Base-by-base conservation (phyloP, 2,113 vertebrate genomes). In the Acrocephalus kingi region DNA sequence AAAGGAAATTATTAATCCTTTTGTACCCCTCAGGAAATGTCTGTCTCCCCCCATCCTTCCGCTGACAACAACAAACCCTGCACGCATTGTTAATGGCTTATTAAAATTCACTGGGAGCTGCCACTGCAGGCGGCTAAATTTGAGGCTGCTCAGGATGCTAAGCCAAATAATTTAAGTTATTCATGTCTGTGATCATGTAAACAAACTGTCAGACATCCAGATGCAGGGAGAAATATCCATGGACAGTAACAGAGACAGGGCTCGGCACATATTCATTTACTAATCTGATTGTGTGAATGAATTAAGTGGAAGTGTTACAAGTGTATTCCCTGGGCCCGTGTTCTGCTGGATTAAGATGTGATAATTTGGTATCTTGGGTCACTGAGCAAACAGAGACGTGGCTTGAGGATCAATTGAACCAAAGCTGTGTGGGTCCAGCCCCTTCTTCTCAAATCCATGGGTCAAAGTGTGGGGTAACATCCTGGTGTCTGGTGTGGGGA, bases 181-280 rank as follows among this genome's bases (percentile, higher is more conserved):
- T 96, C 78, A 54, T 89, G 72, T 81, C 20, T 9, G 45, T 13
- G 86, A 74, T 68, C 83, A 73, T 96, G 96, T 94, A 97, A 97
- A 97, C 97, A 98, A 95, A 95, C 92, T 90, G 91, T 93, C 96
- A 97, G 94, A 95, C 79, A 90, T 59, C 62, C 92, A 89, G 94
- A 89, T 33, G 74, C 77, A 77, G 21, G 75, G 81, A 84, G 85
- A 89, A 96, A 95, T 93, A 93, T 68, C 97, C 94, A 51, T 2
- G 72, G 90, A 69, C 62, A 67, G 51, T 10, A 51, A 55, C 43
- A 69, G 93, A 63, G 85, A 74, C 15, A 14, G 83, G 94, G 28
- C 79, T 94, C 13, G 13, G 92, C 79, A 68, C 54, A 52, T 19
- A 67, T 76, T 93, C 9, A 25, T 81, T 87, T 72, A 30, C 46